Conservation (phyloP, 2,888 invertebrate species). For the Vanessa cardui region DNA sequence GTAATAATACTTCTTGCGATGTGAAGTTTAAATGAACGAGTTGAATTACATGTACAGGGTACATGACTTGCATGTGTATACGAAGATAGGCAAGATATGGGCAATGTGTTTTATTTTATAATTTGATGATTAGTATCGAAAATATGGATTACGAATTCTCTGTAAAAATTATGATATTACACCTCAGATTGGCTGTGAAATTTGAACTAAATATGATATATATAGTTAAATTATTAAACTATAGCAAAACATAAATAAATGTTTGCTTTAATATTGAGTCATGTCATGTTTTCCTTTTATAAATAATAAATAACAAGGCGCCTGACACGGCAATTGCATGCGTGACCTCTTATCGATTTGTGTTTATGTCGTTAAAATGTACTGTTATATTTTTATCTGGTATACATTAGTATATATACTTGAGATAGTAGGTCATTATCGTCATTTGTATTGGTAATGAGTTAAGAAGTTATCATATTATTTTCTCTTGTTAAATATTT, state of each 20-base stretch:
- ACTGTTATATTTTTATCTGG: constrained; percentile 26
- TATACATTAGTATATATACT: background rate
- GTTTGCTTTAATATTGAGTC: constrained; percentile 23
- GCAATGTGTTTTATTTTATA: too few species aligned
- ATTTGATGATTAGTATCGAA: too few species aligned
- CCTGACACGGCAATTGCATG: constrained; percentile 46
- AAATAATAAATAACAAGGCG: constrained; percentile 36
- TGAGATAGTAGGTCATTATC: constrained; percentile 7
- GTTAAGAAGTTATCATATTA: background rate
- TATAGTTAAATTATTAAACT: background rate
- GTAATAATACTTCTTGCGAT: too few species aligned
- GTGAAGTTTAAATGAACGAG: too few species aligned
- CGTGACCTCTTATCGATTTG: constrained; percentile 59
- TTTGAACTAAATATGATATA: too few species aligned
- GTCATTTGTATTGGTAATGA: background rate
- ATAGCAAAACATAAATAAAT: background rate
- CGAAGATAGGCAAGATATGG: too few species aligned
- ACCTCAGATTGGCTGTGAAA: too few species aligned
- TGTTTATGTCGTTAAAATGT: constrained; percentile 29
- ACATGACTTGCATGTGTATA: too few species aligned
- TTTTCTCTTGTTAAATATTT: background rate
- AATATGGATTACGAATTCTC: too few species aligned
- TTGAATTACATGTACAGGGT: too few species aligned
- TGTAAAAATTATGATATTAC: too few species aligned
- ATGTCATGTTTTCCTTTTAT: constrained; percentile 36